A percentile compares a stretch with the other conserved stretches of the same genome.
phyloP scores from a whole-genome alignment of 2,888 invertebrate genomes.

The Microplitis manilae region DNA sequence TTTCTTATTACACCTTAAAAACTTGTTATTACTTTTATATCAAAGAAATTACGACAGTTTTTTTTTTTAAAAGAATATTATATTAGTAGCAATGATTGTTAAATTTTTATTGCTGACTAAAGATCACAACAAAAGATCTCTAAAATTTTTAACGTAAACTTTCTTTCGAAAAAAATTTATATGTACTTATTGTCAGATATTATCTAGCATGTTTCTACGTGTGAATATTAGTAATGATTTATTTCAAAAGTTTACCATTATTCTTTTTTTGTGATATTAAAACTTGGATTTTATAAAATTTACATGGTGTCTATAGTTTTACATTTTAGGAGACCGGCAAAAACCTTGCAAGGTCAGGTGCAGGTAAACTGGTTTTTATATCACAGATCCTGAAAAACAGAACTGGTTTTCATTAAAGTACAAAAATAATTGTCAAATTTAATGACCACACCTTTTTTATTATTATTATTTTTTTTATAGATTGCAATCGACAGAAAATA shows the following conservation, averaged over 20 bases:
- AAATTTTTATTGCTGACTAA: not conserved
- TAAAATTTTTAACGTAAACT: not conserved
- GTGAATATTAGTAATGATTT: too few species aligned
- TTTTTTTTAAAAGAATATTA: not conserved
- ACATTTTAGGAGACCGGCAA: not conserved
- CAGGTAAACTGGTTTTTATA: slow-evolving; percentile 24
- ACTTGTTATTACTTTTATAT: not conserved
- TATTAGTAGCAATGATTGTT: not conserved
- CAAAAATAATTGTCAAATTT: slow-evolving; percentile 28
- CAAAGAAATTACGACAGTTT: not conserved
- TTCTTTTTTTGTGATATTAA: not conserved
- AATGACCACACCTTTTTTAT: not conserved
- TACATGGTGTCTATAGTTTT: not conserved
- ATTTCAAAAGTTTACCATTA: not conserved
- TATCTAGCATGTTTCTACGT: too few species aligned
- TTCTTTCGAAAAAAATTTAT: not conserved
- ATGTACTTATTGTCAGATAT: not conserved
- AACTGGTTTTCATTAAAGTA: slow-evolving; percentile 35
- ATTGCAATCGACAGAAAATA: not conserved
- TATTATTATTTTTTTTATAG: not conserved
- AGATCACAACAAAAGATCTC: not conserved
- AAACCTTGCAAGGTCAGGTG: slow-evolving; percentile 38
- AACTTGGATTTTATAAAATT: not conserved
- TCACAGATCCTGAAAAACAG: slow-evolving; percentile 24
- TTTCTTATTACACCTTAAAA: not conserved